Percentiles rank a stretch among this genome's conserved stretches.
Evolutionary conservation across 2,888 invertebrate species (phyloP).

Genomic region (Habrosyne pyritoides): DNA sequence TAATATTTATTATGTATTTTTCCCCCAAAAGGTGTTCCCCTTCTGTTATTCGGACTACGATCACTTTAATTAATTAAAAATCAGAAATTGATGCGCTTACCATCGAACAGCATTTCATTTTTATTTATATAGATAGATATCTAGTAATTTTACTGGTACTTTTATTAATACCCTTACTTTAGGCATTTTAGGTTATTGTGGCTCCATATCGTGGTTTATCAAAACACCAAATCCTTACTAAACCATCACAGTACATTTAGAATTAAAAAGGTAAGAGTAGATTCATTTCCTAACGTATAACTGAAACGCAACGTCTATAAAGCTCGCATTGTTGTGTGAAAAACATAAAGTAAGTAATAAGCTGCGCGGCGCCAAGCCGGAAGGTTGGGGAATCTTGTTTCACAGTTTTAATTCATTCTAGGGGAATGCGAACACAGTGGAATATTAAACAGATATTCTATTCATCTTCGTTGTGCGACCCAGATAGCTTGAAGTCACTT

Average conservation of each 20-base stretch:
- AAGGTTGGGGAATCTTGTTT: slow-evolving; percentile 41
- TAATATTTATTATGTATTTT: too few species aligned
- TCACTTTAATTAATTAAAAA: too few species aligned
- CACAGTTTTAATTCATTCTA: slow-evolving; percentile 56
- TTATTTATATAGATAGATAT: too few species aligned
- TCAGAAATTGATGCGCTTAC: too few species aligned
- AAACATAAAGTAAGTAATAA: slow-evolving; percentile 31
- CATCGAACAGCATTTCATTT: too few species aligned
- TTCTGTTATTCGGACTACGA: too few species aligned
- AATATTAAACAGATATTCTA: slow-evolving; percentile 57
- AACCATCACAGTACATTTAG: neutral
- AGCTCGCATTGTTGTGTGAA: neutral
- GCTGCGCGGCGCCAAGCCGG: slow-evolving; percentile 20
- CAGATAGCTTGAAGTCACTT: slow-evolving; percentile 40
- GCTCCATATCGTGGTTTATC: too few species aligned
- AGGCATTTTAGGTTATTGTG: too few species aligned
- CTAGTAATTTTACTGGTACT: too few species aligned
- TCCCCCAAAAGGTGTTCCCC: too few species aligned
- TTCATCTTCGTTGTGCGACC: slow-evolving; percentile 53
- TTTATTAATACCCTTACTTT: too few species aligned
- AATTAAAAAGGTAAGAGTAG: neutral
- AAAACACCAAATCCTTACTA: too few species aligned
- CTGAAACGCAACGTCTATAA: neutral
- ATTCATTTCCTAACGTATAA: neutral
- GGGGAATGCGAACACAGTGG: slow-evolving; percentile 40